These are phyloP conservation scores for Ciconia stormi DNA, from an alignment of 2,113 vertebrate genomes.

Conservation along the genomic window DNA sequence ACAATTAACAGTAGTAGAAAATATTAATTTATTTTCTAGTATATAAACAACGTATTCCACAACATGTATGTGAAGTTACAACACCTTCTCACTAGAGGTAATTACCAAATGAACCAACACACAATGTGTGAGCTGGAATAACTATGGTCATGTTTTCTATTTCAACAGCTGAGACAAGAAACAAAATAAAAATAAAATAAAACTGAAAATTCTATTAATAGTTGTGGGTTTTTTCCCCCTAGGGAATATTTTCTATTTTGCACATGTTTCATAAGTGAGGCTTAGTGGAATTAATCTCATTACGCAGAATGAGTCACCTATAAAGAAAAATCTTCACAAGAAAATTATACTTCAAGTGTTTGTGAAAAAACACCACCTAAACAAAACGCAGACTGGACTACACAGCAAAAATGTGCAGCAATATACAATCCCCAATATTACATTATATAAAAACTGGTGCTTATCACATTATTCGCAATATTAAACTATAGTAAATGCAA, in stretches of 20 bases:
- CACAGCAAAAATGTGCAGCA: neutral
- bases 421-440: accelerated
- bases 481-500: neutral
- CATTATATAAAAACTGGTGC: neutral
- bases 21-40: neutral
- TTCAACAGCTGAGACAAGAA: neutral
- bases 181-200: neutral
- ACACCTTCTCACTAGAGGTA: neutral
- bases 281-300: neutral
- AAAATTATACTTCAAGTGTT: neutral
- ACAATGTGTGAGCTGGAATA: neutral
- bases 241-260: neutral
- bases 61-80: neutral
- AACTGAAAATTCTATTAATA: neutral
- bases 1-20: neutral
- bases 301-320: neutral
- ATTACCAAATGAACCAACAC: neutral
- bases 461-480: neutral
- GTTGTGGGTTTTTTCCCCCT: accelerated
- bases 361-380: neutral
- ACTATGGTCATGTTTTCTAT: neutral
- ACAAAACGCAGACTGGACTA: neutral
- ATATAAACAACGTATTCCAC: neutral
- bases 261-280: neutral
- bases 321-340: neutral